phyloP scores from a whole-genome alignment of 2,888 invertebrate genomes.

The Caenorhabditis doughertyi region DNA sequence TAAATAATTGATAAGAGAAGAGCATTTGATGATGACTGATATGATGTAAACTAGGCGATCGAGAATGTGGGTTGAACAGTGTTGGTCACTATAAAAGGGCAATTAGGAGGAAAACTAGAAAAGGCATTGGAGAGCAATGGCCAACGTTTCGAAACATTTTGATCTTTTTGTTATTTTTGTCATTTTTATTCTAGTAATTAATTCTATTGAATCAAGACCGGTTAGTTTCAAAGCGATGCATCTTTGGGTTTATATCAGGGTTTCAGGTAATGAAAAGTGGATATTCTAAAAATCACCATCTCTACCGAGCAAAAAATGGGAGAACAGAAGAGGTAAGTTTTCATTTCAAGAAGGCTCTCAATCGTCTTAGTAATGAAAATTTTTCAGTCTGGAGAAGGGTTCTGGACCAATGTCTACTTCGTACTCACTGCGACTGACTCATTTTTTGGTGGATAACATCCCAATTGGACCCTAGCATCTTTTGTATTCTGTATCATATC shows the following conservation, averaged over 20 bases:
- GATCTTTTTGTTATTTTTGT: conserved; percentile 12
- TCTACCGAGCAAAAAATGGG: conserved; percentile 18
- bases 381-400: conserved; percentile 31
- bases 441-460: conserved; percentile 56
- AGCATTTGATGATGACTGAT: conserved; percentile 57
- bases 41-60: conserved; percentile 55
- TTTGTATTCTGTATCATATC: not conserved
- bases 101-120: not conserved
- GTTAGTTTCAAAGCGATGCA: not conserved
- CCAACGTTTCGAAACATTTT: conserved; percentile 1
- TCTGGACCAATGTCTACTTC: conserved; percentile 57
- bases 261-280: conserved; percentile 57
- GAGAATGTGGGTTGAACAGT: conserved; percentile 17
- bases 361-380: not conserved
- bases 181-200: not conserved
- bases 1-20: conserved; percentile 39
- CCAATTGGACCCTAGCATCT: not conserved
- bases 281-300: conserved; percentile 55
- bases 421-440: conserved; percentile 55
- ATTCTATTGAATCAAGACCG: not conserved
- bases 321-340: conserved; percentile 13
- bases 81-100: conserved; percentile 47
- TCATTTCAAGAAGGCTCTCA: conserved; percentile 7
- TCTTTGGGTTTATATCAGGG: not conserved
- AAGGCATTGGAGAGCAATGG: conserved; percentile 5